Percentiles rank a stretch among this genome's conserved stretches.
These are phyloP conservation scores for Corapipo altera DNA, from an alignment of 2,113 vertebrate genomes.

Conservation along the genomic window DNA sequence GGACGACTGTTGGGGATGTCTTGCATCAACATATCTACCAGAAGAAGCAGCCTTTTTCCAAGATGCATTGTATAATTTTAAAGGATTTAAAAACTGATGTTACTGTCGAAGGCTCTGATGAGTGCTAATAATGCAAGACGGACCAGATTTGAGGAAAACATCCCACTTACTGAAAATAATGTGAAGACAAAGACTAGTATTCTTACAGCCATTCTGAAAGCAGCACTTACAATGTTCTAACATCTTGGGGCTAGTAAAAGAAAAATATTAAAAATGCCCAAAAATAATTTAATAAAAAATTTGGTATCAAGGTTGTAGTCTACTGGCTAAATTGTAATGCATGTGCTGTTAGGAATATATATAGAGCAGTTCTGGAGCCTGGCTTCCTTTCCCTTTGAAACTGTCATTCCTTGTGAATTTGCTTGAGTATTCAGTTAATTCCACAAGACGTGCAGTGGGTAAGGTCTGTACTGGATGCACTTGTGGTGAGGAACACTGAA, in stretches of 20 bases:
- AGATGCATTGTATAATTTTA: background rate
- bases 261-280: background rate
- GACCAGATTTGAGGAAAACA: background rate
- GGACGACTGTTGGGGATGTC: background rate
- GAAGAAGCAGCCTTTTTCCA: background rate
- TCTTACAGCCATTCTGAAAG: background rate
- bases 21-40: background rate
- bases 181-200: background rate
- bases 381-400: background rate
- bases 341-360: background rate
- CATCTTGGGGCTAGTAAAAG: background rate
- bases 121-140: background rate
- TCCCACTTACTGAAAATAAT: background rate
- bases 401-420: background rate
- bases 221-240: background rate
- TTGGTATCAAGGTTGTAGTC: background rate
- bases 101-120: background rate
- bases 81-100: background rate
- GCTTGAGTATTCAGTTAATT: background rate
- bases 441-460: background rate
- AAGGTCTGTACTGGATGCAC: background rate
- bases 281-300: background rate
- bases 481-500: background rate
- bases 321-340: background rate
- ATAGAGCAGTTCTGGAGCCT: background rate